These are phyloP conservation scores for Daptonema setosum DNA, from an alignment of 2,888 invertebrate species.

Conservation along the genomic window DNA sequence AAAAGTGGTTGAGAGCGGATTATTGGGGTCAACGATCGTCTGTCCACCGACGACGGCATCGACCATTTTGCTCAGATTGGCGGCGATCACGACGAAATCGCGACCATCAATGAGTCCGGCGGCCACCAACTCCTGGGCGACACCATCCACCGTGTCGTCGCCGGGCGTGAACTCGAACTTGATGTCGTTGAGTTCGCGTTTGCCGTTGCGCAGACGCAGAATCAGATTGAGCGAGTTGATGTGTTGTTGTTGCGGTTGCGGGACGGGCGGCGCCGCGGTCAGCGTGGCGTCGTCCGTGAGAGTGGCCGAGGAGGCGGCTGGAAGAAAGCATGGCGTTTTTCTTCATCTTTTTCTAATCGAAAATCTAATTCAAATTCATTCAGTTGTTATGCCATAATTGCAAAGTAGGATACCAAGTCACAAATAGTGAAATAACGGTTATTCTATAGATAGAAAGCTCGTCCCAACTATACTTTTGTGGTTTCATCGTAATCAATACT, in stretches of 20 bases:
- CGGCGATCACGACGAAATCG: constrained; percentile 73
- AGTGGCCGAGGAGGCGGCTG: too few species aligned
- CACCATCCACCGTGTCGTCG: constrained; percentile 15
- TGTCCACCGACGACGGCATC: constrained; percentile 13
- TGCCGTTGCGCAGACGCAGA: constrained; percentile 42
- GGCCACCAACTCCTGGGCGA: constrained; percentile 55
- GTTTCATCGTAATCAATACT: too few species aligned
- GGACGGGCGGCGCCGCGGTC: not conserved
- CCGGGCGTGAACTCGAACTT: constrained; percentile 65
- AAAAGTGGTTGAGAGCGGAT: not conserved
- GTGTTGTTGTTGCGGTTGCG: not conserved
- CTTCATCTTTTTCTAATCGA: too few species aligned
- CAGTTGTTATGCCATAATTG: too few species aligned
- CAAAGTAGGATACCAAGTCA: too few species aligned
- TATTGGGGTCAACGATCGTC: constrained; percentile 11
- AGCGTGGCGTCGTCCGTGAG: not conserved
- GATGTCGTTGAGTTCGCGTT: constrained; percentile 81
- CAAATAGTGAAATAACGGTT: too few species aligned
- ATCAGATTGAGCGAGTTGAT: constrained; percentile 15
- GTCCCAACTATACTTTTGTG: too few species aligned
- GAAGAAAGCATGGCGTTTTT: too few species aligned
- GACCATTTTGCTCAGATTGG: constrained; percentile 55
- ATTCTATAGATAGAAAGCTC: too few species aligned
- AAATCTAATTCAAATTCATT: too few species aligned
- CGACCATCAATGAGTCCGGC: constrained; percentile 77